These are phyloP conservation scores for Pterois miles DNA, from an alignment of 2,797 vertebrate species.

Conservation along the genomic window DNA sequence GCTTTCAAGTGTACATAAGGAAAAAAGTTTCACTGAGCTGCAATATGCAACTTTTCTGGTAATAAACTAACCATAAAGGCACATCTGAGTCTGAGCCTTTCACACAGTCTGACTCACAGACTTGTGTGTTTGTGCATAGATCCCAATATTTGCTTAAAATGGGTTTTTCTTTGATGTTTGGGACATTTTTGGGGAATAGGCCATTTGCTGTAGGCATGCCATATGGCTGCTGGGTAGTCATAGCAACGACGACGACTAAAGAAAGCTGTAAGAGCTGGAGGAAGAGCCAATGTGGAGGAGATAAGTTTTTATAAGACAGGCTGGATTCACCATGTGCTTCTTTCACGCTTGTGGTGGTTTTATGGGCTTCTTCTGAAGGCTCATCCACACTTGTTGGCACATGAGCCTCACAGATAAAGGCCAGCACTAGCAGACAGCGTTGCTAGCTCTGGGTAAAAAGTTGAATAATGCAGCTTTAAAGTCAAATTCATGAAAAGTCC, in stretches of 20 bases:
- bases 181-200: slow-evolving; percentile 5
- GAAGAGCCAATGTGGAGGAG: slow-evolving; percentile 5
- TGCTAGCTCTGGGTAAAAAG: slow-evolving; percentile 3
- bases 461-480: slow-evolving; percentile 15
- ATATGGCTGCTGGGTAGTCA: slow-evolving; percentile 29
- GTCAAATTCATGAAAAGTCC: neutral
- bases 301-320: slow-evolving; percentile 2
- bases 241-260: slow-evolving; percentile 29
- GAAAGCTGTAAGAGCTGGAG: slow-evolving; percentile 1
- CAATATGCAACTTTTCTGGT: neutral
- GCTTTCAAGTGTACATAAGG: neutral
- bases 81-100: no score
- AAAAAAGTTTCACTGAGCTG: neutral
- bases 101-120: neutral
- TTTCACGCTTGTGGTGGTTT: slow-evolving; percentile 13
- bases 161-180: slow-evolving; percentile 17
- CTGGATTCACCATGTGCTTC: neutral
- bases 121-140: neutral
- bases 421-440: neutral
- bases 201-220: slow-evolving; percentile 2
- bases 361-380: neutral
- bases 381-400: neutral
- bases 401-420: slow-evolving; percentile 18
- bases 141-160: neutral
- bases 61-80: neutral